Conservation (phyloP, 2,888 invertebrate species). For the Agriopis leucophaearia region DNA sequence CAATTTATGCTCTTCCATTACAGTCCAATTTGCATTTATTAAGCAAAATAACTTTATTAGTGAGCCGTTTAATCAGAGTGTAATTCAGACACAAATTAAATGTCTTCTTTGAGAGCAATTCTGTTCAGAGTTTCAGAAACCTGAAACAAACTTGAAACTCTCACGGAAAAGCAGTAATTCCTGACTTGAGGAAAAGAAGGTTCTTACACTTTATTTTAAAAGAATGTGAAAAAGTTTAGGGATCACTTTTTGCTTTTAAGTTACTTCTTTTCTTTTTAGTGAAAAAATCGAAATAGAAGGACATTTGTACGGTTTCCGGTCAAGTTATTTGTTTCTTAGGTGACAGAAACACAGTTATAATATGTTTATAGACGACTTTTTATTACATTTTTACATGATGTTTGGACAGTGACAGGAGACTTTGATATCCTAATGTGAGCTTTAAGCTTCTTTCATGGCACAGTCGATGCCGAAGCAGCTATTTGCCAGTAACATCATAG, state of each 20-base stretch:
- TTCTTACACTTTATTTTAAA: conserved; percentile 9
- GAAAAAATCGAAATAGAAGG: conserved; percentile 2
- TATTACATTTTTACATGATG: background rate
- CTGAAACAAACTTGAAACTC: background rate
- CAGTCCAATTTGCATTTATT: conserved; percentile 42
- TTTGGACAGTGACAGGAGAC: background rate
- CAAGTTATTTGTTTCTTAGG: conserved; percentile 7
- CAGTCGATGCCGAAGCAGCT: background rate
- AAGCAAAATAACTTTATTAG: conserved; percentile 38
- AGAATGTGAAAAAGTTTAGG: conserved; percentile 15
- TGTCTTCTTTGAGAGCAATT: conserved; percentile 9
- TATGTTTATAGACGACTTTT: background rate
- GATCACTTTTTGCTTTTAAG: conserved; percentile 4
- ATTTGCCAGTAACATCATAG: background rate
- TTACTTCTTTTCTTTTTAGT: conserved; percentile 3
- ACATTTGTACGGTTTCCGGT: conserved; percentile 8
- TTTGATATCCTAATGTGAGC: background rate
- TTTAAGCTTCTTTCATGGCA: background rate
- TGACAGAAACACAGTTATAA: conserved; percentile 6
- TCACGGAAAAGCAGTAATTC: conserved; percentile 13
- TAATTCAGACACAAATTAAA: conserved; percentile 33
- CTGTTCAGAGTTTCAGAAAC: conserved; percentile 1
- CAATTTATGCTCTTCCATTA: conserved; percentile 39
- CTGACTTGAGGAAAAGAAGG: conserved; percentile 5
- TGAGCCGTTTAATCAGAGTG: conserved; percentile 36